Evolutionary conservation across 2,797 vertebrate species (phyloP), one percentile per base, ranked within the genome.

Genomic region (Onychomys arenicola): DNA sequence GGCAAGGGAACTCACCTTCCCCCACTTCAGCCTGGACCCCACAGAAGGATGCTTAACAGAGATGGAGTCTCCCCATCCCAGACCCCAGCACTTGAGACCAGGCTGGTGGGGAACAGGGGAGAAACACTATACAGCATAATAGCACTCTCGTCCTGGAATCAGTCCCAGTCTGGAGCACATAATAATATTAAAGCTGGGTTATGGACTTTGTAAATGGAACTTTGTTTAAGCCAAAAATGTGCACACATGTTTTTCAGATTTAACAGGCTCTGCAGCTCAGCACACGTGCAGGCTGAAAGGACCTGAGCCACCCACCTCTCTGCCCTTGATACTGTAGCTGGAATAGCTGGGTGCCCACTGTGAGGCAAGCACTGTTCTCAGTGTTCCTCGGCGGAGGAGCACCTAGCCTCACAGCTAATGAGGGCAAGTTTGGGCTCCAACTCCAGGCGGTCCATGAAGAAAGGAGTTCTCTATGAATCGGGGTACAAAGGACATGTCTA

Each of bases 131-230:
- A n/a, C 75, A 13, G 76, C 46, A 89, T 59, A 96, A 93, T 49
- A 92, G 92, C 91, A 25, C 90, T 86, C 92, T 94, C 77, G 75
- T 92, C 90, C 89, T 95, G 91, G 95, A 97, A 96, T 71, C 75
- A 84, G 96, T 93, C 97, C 96, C 95, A 88, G 96, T 73, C 90
- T 93, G 90, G 69, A 93, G 92, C 77, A 96, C 12, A 81, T 90
- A 96, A 95, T 90, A 96, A 95, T 89, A 95, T 86, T 93, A 97
- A 94, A 93, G 95, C 89, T 82, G 92, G 94, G 91, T 94, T 96
- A 95, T 86, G 80, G 96, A 94, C 97, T 97, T 95, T 78, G 91
- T 97, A 91, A 97, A 97, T 91, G 93, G 96, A 96, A 97, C 96
- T 95, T 77, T 85, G 92, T 93, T 96, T 91, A 97, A 97, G 93